These are phyloP conservation scores for Microcebus griseorufus DNA, from an alignment of 2,113 vertebrate species.

Conservation along the genomic window DNA sequence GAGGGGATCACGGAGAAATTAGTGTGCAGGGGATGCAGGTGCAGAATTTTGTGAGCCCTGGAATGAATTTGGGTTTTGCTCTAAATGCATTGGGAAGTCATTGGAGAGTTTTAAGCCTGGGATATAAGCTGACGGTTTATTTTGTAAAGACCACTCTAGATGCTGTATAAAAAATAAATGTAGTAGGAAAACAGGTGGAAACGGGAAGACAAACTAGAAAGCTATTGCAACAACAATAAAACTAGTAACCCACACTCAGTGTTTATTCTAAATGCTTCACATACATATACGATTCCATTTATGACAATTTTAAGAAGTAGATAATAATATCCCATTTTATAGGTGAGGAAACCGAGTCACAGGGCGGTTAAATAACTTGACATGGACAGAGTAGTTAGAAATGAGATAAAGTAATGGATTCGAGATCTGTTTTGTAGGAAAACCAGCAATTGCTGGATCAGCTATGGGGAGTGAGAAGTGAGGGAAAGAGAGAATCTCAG, in stretches of 20 bases:
- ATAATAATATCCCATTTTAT: background rate
- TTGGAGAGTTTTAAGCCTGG: background rate
- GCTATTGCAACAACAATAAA: background rate
- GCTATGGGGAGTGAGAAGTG: background rate
- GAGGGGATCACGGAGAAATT: accelerated
- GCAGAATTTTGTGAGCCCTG: background rate
- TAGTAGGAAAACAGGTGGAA: background rate
- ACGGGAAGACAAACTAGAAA: background rate
- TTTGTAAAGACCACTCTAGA: background rate
- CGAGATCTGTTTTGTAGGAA: background rate
- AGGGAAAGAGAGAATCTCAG: background rate
- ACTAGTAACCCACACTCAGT: background rate
- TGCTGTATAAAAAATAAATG: background rate
- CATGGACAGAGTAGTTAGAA: background rate
- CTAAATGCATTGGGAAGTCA: background rate
- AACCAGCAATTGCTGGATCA: background rate
- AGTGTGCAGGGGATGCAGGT: too few species aligned
- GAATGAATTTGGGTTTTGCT: background rate
- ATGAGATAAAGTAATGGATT: background rate
- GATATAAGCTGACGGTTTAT: background rate
- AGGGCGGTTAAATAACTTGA: background rate
- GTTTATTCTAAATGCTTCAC: background rate
- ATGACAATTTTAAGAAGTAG: background rate
- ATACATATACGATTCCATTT: background rate
- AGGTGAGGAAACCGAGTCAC: background rate